These are phyloP conservation scores for Drosophila rellima DNA, from an alignment of 2,888 invertebrate genomes.

Conservation along the genomic window DNA sequence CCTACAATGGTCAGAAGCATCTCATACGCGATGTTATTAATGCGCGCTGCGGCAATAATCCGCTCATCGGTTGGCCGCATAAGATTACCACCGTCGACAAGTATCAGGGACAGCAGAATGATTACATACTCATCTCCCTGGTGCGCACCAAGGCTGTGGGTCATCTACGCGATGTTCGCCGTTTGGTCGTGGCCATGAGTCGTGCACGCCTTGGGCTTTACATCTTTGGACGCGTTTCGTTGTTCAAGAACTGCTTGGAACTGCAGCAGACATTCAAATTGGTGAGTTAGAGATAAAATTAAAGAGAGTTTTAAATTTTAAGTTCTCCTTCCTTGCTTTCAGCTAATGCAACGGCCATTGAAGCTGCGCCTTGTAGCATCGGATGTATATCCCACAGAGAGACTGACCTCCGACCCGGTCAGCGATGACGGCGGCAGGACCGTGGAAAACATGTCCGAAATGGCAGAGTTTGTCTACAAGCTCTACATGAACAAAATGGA, in stretches of 20 bases:
- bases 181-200: constrained; percentile 99
- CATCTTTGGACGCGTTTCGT: constrained; percentile 95
- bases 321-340: constrained; percentile 44
- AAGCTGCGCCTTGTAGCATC: constrained; percentile 92
- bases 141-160: constrained; percentile 99
- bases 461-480: constrained; percentile 97
- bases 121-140: constrained; percentile 97
- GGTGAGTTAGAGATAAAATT: constrained; percentile 85
- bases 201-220: constrained; percentile 98
- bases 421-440: constrained; percentile 81
- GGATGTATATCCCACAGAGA: constrained; percentile 92
- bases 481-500: constrained; percentile 93
- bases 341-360: constrained; percentile 93
- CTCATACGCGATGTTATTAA: constrained; percentile 98
- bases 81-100: constrained; percentile 99
- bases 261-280: constrained; percentile 97
- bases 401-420: constrained; percentile 86
- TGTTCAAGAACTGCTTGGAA: constrained; percentile 99
- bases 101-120: constrained; percentile 99
- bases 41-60: constrained; percentile 96
- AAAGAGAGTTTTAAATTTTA: background rate
- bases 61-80: constrained; percentile 96
- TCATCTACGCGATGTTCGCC: constrained; percentile 97
- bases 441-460: constrained; percentile 92
- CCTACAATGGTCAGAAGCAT: constrained; percentile 99